Percentiles rank a stretch among this genome's conserved stretches.
These are phyloP conservation scores for Crocidura indochinensis DNA, from an alignment of 2,797 vertebrate genomes.

Conservation along the genomic window DNA sequence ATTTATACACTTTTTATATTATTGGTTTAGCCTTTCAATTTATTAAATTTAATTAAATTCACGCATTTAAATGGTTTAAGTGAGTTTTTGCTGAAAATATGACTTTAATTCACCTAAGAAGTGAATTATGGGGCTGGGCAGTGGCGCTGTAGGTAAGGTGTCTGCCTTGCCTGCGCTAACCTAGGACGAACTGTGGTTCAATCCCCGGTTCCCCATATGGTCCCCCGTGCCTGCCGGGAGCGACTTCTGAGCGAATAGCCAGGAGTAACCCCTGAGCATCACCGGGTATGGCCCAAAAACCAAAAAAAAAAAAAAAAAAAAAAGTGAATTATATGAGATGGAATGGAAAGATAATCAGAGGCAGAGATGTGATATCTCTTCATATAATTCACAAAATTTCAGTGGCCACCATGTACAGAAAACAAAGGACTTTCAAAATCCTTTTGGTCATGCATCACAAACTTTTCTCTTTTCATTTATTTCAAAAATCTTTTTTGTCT, in stretches of 20 bases:
- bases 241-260: too few relatives aligned
- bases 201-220: too few relatives aligned
- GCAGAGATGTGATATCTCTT: slow-evolving; percentile 5
- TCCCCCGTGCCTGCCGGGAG: too few relatives aligned
- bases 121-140: too few relatives aligned
- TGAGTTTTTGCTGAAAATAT: neutral
- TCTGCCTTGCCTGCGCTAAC: too few relatives aligned
- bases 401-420: slow-evolving; percentile 10
- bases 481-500: slow-evolving; percentile 69
- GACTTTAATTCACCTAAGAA: slow-evolving; percentile 14
- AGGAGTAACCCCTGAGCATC: too few relatives aligned
- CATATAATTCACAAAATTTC: slow-evolving; percentile 41
- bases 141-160: too few relatives aligned
- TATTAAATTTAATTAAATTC: neutral
- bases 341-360: neutral
- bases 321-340: slow-evolving; percentile 23
- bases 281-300: too few relatives aligned
- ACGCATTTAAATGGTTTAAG: slow-evolving; percentile 7
- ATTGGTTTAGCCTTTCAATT: slow-evolving; percentile 34
- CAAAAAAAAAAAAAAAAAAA: too few relatives aligned
- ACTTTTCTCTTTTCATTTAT: slow-evolving; percentile 79
- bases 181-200: too few relatives aligned
- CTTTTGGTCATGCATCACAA: slow-evolving; percentile 63
- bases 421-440: slow-evolving; percentile 74
- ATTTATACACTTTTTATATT: slow-evolving; percentile 44